A percentile compares a stretch with the other conserved stretches of the same genome.
These are phyloP conservation scores for Melanchra persicariae DNA, from an alignment of 2,888 invertebrate species.

Conservation along the genomic window DNA sequence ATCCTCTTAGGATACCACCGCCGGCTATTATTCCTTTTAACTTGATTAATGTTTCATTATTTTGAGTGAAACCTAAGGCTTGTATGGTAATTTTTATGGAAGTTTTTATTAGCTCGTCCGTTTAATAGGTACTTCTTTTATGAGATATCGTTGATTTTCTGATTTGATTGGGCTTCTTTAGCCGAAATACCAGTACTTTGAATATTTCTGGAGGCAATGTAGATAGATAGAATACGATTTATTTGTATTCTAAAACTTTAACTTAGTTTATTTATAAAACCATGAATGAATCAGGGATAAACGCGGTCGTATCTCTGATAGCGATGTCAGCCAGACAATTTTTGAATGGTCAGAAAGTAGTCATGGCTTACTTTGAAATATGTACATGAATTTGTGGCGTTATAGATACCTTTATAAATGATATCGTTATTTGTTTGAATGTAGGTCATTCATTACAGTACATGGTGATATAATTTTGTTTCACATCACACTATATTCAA, in stretches of 20 bases:
- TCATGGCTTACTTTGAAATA: background rate
- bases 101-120: slow-evolving; percentile 46
- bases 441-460: no score
- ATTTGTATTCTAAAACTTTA: background rate
- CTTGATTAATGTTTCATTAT: slow-evolving; percentile 71
- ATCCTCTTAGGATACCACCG: slow-evolving; percentile 59
- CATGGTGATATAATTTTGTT: no score
- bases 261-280: background rate
- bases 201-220: background rate
- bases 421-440: no score
- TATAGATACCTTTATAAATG: no score
- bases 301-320: background rate
- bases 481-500: no score
- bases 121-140: slow-evolving; percentile 38
- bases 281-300: background rate
- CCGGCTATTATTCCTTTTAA: slow-evolving; percentile 58
- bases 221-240: no score
- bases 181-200: background rate
- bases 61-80: slow-evolving; percentile 61
- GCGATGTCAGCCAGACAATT: background rate
- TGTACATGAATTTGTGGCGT: background rate
- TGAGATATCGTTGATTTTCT: slow-evolving; percentile 33
- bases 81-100: slow-evolving; percentile 58
- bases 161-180: slow-evolving; percentile 19
- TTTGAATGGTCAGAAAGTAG: background rate